Conservation (phyloP, 2,113 vertebrate species). For the Grallaria varia region DNA sequence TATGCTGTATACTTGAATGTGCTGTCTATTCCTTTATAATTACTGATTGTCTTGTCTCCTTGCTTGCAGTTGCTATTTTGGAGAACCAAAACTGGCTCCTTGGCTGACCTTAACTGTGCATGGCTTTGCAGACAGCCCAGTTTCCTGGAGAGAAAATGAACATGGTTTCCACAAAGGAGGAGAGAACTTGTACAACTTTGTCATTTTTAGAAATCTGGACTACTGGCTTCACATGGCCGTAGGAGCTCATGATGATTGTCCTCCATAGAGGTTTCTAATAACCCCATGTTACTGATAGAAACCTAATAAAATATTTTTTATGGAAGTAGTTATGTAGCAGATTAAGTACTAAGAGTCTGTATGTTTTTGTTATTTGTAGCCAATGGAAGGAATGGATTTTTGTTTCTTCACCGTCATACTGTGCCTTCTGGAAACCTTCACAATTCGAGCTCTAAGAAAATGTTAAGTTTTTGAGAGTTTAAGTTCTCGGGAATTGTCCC, state of each 20-base stretch:
- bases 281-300: neutral
- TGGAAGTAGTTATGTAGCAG: neutral
- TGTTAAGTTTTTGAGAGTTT: neutral
- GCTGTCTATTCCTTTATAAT: neutral
- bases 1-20: neutral
- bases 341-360: neutral
- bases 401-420: neutral
- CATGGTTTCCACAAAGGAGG: slow-evolving; percentile 87
- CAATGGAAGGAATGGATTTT: neutral
- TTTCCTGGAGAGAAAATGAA: slow-evolving; percentile 84
- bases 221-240: slow-evolving; percentile 89
- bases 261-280: slow-evolving; percentile 68
- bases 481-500: neutral
- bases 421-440: neutral
- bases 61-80: slow-evolving; percentile 80
- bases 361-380: neutral
- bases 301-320: neutral
- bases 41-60: neutral
- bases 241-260: slow-evolving; percentile 83
- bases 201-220: slow-evolving; percentile 84
- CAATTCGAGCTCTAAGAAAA: neutral
- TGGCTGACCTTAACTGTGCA: slow-evolving; percentile 88
- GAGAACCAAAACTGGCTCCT: slow-evolving; percentile 68
- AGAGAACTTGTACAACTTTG: slow-evolving; percentile 88
- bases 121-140: slow-evolving; percentile 89